phyloP scores from a whole-genome alignment of 2,888 invertebrate species.

The Germaria angustata region DNA sequence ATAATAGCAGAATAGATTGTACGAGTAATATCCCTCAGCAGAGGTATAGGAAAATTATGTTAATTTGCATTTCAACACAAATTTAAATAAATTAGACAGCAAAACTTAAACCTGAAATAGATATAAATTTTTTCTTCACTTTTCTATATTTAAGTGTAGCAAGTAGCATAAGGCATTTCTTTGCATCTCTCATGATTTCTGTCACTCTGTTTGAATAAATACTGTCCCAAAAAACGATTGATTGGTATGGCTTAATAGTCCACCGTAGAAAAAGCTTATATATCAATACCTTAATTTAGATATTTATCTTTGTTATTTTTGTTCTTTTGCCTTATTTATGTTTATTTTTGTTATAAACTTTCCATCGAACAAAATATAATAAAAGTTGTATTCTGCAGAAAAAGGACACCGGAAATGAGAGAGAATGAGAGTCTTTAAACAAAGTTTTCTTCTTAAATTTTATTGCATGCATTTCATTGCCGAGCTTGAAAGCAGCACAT shows the following conservation, averaged over 20 bases:
- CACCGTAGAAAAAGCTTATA: slow-evolving; percentile 12
- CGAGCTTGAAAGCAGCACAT: too few species aligned
- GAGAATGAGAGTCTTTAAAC: too few species aligned
- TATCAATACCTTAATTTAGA: slow-evolving; percentile 15
- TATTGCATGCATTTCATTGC: too few species aligned
- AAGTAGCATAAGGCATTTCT: background rate
- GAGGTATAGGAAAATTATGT: slow-evolving; percentile 32
- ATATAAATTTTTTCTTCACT: background rate
- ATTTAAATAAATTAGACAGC: background rate
- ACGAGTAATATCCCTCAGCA: background rate
- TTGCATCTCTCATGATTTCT: background rate
- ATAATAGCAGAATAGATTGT: slow-evolving; percentile 15
- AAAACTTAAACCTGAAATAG: background rate
- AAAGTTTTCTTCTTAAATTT: too few species aligned
- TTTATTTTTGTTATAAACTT: too few species aligned
- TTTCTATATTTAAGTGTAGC: background rate
- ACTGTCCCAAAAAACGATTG: slow-evolving; percentile 27
- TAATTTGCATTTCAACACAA: background rate
- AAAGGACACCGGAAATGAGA: too few species aligned
- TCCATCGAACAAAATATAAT: too few species aligned
- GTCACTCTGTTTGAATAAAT: background rate
- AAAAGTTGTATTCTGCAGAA: too few species aligned
- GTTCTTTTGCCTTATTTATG: background rate
- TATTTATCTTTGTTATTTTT: background rate
- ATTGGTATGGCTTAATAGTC: slow-evolving; percentile 47